Percentiles rank a stretch among this genome's conserved stretches.
Evolutionary conservation across 35 echinoderm and acorn worm species (phyloP).

Genomic region (Ophioderma brevispina): DNA sequence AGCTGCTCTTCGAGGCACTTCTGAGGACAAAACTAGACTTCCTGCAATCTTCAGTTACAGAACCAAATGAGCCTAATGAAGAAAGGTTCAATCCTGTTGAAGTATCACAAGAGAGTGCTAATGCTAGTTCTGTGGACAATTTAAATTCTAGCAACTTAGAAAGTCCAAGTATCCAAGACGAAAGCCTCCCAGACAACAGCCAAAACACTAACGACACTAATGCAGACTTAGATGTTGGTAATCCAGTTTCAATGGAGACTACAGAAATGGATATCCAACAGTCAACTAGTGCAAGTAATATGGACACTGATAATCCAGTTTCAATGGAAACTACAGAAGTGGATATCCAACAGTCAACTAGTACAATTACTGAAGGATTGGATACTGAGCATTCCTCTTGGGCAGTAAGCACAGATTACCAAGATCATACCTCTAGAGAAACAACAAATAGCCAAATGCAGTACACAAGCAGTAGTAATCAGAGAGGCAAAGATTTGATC

Average conservation of each 20-base stretch:
- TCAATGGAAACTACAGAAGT: not conserved
- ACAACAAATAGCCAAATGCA: too few species aligned
- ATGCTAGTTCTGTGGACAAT: too few species aligned
- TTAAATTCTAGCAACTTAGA: too few species aligned
- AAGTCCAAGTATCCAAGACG: not conserved
- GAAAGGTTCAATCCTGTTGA: too few species aligned
- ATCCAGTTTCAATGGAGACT: too few species aligned
- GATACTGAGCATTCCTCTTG: too few species aligned
- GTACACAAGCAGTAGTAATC: not conserved
- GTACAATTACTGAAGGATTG: not conserved
- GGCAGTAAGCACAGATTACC: not conserved
- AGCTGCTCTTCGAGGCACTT: not conserved
- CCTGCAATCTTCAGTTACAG: not conserved
- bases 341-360: not conserved
- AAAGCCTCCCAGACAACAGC: not conserved
- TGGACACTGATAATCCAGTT: not conserved
- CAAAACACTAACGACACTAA: too few species aligned
- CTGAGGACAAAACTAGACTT: not conserved
- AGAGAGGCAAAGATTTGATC: not conserved
- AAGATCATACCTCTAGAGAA: not conserved
- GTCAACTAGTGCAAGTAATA: not conserved
- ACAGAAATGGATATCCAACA: too few species aligned
- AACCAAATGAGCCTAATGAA: not conserved
- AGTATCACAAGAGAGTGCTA: too few species aligned
- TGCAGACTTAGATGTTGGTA: too few species aligned